These are phyloP conservation scores for Drosophila subsilvestris DNA, from an alignment of 2,888 invertebrate genomes.

Conservation along the genomic window DNA sequence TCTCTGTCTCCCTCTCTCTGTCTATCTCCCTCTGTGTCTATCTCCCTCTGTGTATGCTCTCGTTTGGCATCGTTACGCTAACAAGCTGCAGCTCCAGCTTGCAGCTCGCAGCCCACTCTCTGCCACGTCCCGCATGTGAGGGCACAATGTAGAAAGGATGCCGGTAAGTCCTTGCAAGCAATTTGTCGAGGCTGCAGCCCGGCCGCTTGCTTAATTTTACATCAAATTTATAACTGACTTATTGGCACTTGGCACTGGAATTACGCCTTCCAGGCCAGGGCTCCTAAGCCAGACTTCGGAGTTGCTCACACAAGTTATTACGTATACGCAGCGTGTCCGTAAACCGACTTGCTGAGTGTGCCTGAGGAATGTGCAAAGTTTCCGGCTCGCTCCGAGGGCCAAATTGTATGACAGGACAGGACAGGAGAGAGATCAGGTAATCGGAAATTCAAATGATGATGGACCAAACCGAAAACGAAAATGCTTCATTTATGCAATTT, in stretches of 20 bases:
- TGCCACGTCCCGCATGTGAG: slow-evolving; percentile 37
- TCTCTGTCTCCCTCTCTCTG: background rate
- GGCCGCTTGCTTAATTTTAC: slow-evolving; percentile 70
- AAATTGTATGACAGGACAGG: slow-evolving; percentile 4
- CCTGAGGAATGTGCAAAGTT: slow-evolving; percentile 44
- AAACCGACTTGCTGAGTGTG: background rate
- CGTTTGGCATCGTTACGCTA: slow-evolving; percentile 46
- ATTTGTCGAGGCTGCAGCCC: slow-evolving; percentile 51
- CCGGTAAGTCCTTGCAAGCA: slow-evolving; percentile 40
- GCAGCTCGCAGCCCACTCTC: slow-evolving; percentile 6
- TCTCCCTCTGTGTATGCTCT: slow-evolving; percentile 31
- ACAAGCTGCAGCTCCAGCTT: slow-evolving; percentile 55
- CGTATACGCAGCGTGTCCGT: slow-evolving; percentile 56
- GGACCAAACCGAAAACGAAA: slow-evolving; percentile 22
- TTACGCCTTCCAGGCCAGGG: slow-evolving; percentile 63
- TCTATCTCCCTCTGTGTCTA: slow-evolving; percentile 5
- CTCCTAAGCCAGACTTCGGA: slow-evolving; percentile 19
- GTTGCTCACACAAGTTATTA: slow-evolving; percentile 33
- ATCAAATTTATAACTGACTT: slow-evolving; percentile 80
- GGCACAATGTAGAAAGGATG: slow-evolving; percentile 53
- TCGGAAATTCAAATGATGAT: slow-evolving; percentile 50
- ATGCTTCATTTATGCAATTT: slow-evolving; percentile 63
- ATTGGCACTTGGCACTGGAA: slow-evolving; percentile 75
- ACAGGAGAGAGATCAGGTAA: slow-evolving; percentile 23
- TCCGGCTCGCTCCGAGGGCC: slow-evolving; percentile 20